Conservation (phyloP, 2,888 invertebrate genomes). For the Platycnemis pennipes region DNA sequence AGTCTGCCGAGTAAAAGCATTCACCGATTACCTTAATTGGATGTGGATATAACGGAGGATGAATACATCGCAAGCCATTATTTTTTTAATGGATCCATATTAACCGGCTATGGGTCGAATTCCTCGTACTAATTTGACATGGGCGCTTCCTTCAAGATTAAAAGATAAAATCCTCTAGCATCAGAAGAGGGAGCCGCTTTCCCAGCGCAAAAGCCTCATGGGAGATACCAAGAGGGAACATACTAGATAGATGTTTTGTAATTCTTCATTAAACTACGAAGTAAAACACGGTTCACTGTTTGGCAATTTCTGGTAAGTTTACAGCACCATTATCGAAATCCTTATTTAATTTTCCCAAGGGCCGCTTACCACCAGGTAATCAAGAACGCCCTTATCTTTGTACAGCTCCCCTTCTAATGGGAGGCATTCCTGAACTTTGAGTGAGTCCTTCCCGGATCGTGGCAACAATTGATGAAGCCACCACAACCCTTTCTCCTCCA, state of each 20-base stretch:
- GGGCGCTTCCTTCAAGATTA: too few relatives aligned
- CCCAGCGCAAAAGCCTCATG: too few relatives aligned
- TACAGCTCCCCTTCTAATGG: not conserved
- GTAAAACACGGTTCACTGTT: not conserved
- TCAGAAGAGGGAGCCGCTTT: too few relatives aligned
- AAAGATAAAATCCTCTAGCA: too few relatives aligned
- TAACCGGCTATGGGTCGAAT: too few relatives aligned
- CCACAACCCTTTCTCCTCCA: not conserved
- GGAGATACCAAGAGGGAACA: not conserved
- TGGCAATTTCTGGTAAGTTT: not conserved
- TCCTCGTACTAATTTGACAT: too few relatives aligned
- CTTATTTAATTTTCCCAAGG: not conserved
- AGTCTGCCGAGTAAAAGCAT: too few relatives aligned
- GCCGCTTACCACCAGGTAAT: not conserved
- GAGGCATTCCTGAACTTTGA: not conserved
- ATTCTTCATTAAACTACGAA: not conserved
- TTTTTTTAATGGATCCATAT: too few relatives aligned
- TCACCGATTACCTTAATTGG: too few relatives aligned
- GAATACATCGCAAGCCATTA: too few relatives aligned
- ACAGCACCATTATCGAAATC: not conserved
- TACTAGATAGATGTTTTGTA: not conserved
- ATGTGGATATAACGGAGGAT: too few relatives aligned
- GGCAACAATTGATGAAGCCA: constrained; percentile 7
- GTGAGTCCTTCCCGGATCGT: not conserved
- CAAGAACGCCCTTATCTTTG: not conserved